Conservation (phyloP, 2,797 vertebrate species). For the Cyclopterus lumpus region DNA sequence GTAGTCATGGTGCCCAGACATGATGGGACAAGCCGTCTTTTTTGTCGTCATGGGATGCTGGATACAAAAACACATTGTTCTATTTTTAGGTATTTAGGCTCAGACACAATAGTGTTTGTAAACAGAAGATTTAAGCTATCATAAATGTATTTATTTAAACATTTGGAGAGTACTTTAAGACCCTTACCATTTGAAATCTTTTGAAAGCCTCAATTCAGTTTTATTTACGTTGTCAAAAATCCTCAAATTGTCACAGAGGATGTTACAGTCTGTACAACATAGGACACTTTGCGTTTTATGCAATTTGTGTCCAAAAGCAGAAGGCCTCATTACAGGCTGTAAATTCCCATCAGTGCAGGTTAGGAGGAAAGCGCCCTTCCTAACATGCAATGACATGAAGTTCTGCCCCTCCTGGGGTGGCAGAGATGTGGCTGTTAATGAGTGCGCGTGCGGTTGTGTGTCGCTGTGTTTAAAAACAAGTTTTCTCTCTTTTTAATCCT, state of each 20-base stretch:
- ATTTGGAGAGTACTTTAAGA: not conserved
- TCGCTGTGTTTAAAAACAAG: not conserved
- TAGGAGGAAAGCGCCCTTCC: not conserved
- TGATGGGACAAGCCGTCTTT: not conserved
- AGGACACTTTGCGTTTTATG: not conserved
- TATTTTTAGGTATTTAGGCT: not conserved
- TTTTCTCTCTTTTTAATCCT: not conserved
- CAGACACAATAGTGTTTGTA: not conserved
- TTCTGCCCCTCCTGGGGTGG: not conserved
- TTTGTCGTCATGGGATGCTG: not conserved
- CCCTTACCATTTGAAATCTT: not conserved
- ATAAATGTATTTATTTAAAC: not conserved
- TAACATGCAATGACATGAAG: constrained; percentile 32
- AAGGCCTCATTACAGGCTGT: constrained; percentile 2
- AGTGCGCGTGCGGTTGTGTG: not conserved
- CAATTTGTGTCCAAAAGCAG: not conserved
- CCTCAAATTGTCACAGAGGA: not conserved
- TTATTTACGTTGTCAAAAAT: not conserved
- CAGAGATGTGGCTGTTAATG: not conserved
- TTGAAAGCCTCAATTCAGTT: not conserved
- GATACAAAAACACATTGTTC: not conserved
- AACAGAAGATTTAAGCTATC: not conserved
- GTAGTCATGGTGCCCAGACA: not conserved
- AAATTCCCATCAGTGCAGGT: constrained; percentile 26
- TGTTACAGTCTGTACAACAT: not conserved